A percentile compares a stretch with the other conserved stretches of the same genome.
phyloP scores from a whole-genome alignment of 2,888 invertebrate species.

The Lasioglossum oenotherae region DNA sequence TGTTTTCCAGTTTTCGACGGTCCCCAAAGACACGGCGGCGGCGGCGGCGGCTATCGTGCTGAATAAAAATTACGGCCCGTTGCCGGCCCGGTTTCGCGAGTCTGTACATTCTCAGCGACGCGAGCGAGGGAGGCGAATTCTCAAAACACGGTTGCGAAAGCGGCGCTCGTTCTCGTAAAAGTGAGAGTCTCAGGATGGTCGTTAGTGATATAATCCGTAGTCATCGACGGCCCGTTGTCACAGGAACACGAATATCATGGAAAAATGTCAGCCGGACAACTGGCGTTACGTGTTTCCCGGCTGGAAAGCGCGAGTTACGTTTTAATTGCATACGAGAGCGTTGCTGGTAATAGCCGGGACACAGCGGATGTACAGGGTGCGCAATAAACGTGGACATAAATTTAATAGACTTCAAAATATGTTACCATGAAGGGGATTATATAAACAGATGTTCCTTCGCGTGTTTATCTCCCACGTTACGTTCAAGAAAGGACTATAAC shows the following conservation, averaged over 20 bases:
- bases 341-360: constrained; percentile 22
- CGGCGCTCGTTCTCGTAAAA: constrained; percentile 35
- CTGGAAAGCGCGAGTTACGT: constrained; percentile 33
- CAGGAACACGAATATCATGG: not conserved
- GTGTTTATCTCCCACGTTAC: no score
- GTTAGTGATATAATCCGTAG: constrained; percentile 50
- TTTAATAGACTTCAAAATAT: not conserved
- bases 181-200: constrained; percentile 47
- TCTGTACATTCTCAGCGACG: not conserved
- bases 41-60: not conserved
- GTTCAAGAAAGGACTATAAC: no score
- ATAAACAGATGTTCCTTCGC: not conserved
- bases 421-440: not conserved
- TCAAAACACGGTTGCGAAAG: constrained; percentile 48
- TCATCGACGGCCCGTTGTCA: constrained; percentile 41
- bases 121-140: not conserved
- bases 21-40: not conserved
- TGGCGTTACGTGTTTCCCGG: constrained; percentile 17
- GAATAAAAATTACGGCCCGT: constrained; percentile 2
- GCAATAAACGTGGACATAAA: not conserved
- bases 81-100: not conserved
- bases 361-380: not conserved
- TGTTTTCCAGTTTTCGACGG: not conserved
- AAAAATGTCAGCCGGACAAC: not conserved
- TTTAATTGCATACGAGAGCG: constrained; percentile 44